Percentiles rank a stretch among this genome's conserved stretches.
phyloP scores from a whole-genome alignment of 2,888 invertebrate genomes.

The Heliconius hortense region DNA sequence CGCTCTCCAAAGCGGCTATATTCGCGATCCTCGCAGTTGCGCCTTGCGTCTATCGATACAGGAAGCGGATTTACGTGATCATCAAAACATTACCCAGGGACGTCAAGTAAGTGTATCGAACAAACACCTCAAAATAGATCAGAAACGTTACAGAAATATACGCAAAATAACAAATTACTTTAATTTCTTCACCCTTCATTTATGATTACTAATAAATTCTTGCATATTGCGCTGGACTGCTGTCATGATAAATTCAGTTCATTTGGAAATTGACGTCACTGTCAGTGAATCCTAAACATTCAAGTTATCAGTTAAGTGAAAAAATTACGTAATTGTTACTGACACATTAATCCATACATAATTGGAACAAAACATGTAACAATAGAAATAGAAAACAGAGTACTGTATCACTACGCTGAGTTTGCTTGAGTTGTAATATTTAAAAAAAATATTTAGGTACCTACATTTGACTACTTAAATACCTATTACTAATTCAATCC shows the following conservation, averaged over 20 bases:
- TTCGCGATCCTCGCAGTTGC: slow-evolving; percentile 83
- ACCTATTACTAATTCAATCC: neutral
- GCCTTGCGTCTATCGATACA: slow-evolving; percentile 80
- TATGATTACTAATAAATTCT: neutral
- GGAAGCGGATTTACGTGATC: slow-evolving; percentile 83
- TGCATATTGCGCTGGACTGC: neutral
- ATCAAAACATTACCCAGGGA: slow-evolving; percentile 86
- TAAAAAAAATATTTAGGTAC: too few relatives aligned
- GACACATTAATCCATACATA: too few relatives aligned
- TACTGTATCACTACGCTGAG: too few relatives aligned
- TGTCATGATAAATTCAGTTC: neutral
- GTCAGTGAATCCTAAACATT: neutral
- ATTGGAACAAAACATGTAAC: neutral
- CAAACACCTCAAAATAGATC: neutral
- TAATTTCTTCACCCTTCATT: neutral
- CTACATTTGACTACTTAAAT: neutral
- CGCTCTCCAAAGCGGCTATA: slow-evolving; percentile 87
- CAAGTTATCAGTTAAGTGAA: neutral
- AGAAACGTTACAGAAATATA: neutral
- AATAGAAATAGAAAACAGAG: too few relatives aligned
- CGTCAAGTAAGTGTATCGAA: slow-evolving; percentile 80
- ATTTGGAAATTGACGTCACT: neutral
- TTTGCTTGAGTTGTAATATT: too few relatives aligned
- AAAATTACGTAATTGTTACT: neutral
- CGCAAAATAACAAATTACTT: neutral